A percentile compares a stretch with the other conserved stretches of the same genome.
These are phyloP conservation scores for Phaenicophaeus curvirostris DNA, from an alignment of 2,797 vertebrate genomes.

Conservation along the genomic window DNA sequence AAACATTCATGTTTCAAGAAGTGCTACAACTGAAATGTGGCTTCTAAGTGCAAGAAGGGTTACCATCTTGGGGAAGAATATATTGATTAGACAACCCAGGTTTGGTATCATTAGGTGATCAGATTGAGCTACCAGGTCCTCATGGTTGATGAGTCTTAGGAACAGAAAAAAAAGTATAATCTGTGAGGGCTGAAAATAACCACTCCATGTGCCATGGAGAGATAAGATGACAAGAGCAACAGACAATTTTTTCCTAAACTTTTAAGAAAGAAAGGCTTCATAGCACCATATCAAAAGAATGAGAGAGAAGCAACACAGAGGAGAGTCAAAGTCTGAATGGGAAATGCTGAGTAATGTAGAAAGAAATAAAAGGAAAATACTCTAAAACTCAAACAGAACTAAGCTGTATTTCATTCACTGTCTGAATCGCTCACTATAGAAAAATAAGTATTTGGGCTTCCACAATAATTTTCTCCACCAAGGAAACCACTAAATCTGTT, in stretches of 20 bases:
- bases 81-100: background rate
- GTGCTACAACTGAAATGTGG: background rate
- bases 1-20: background rate
- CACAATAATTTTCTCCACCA: background rate
- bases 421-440: background rate
- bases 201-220: background rate
- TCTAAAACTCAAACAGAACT: background rate
- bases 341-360: background rate
- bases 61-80: background rate
- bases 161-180: background rate
- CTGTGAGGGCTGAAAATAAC: background rate
- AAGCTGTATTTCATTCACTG: background rate
- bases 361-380: background rate
- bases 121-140: background rate
- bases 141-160: background rate
- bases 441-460: background rate
- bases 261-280: background rate
- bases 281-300: background rate
- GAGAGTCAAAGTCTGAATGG: background rate
- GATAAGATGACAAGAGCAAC: background rate
- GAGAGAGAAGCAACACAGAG: background rate
- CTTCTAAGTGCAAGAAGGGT: background rate
- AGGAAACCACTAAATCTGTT: background rate
- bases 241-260: background rate
- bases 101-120: background rate